These are phyloP conservation scores for Bergia puertoricense DNA, from an alignment of 92 coral and sea anemone species.

Conservation along the genomic window DNA sequence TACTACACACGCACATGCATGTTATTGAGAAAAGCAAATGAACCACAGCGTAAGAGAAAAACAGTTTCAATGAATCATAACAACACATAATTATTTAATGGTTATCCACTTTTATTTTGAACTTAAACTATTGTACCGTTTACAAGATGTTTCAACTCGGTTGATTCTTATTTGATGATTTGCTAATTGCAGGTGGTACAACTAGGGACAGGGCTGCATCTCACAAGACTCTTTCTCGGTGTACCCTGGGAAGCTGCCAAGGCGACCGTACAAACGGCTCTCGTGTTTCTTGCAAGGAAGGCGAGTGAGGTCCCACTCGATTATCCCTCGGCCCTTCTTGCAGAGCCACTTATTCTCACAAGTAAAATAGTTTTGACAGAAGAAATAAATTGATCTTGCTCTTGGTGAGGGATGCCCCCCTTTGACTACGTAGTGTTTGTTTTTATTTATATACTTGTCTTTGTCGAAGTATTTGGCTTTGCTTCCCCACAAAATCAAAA, in stretches of 20 bases:
- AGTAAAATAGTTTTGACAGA: slow-evolving; percentile 58
- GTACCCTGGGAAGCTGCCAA: slow-evolving; percentile 44
- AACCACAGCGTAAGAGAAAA: too few relatives aligned
- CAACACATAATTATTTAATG: too few relatives aligned
- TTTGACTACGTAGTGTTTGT: slow-evolving; percentile 54
- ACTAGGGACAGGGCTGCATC: slow-evolving; percentile 61
- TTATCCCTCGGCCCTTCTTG: slow-evolving; percentile 42
- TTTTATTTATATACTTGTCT: slow-evolving; percentile 43
- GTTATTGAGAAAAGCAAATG: too few relatives aligned
- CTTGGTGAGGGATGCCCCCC: slow-evolving; percentile 71
- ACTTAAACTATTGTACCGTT: too few relatives aligned
- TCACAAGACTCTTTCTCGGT: slow-evolving; percentile 31
- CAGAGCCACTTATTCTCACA: slow-evolving; percentile 61
- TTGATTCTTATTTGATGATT: too few relatives aligned
- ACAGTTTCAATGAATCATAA: too few relatives aligned
- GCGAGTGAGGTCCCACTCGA: slow-evolving; percentile 64
- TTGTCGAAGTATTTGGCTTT: slow-evolving; percentile 48
- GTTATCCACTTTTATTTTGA: too few relatives aligned
- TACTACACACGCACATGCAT: too few relatives aligned
- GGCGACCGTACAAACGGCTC: slow-evolving; percentile 46
- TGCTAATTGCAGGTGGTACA: background rate
- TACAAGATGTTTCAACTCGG: too few relatives aligned
- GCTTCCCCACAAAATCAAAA: slow-evolving; percentile 66
- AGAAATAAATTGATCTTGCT: slow-evolving; percentile 44
- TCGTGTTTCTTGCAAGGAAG: slow-evolving; percentile 58